Conservation (phyloP, 1,140 invertebrate species). For the Araneus ventricosus region DNA sequence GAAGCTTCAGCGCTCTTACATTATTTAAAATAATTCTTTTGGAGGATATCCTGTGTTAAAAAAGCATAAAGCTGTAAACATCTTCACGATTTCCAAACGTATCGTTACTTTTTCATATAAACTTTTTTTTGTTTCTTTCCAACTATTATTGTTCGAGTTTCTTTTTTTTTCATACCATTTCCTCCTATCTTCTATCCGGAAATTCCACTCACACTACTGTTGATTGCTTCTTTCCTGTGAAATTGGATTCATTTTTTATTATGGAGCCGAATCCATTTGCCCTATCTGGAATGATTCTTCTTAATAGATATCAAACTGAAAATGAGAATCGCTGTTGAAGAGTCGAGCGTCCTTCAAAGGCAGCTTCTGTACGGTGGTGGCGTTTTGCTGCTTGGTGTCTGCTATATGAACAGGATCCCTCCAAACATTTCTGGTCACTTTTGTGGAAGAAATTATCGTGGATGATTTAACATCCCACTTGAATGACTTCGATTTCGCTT, state of each 20-base stretch:
- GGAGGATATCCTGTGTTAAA: not conserved
- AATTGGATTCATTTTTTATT: constrained; percentile 40
- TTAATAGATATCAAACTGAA: not conserved
- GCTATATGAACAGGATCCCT: no score
- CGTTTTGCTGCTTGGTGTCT: no score
- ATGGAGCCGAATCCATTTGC: not conserved
- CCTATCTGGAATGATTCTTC: not conserved
- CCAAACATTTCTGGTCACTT: no score
- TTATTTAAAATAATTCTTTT: no score
- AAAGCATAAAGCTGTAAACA: not conserved
- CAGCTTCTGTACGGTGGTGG: no score
- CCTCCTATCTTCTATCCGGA: not conserved
- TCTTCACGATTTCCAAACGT: not conserved
- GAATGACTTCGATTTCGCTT: no score
- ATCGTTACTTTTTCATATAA: not conserved
- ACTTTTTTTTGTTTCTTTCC: not conserved
- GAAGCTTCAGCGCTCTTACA: no score
- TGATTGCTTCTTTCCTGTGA: constrained; percentile 26
- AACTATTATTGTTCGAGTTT: not conserved
- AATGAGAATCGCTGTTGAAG: not conserved
- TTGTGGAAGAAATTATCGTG: no score
- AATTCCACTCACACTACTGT: constrained; percentile 11
- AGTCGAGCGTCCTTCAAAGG: not conserved
- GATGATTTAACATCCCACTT: no score
- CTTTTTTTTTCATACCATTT: not conserved